Percentiles rank a stretch among this genome's conserved stretches.
phyloP scores from a whole-genome alignment of 2,888 invertebrate species.

The Pseudolycoriella hygida region DNA sequence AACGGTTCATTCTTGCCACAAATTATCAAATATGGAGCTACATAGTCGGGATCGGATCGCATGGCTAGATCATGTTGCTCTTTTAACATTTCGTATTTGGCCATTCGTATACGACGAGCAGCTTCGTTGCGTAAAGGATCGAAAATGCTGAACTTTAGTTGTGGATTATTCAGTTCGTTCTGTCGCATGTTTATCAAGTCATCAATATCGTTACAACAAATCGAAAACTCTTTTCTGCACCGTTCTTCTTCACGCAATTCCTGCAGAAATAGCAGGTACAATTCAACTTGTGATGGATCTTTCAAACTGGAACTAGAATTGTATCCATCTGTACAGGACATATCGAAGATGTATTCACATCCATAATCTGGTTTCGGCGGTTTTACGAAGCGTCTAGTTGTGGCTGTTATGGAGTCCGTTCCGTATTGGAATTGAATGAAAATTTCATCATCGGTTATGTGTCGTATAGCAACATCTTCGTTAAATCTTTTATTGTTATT shows the following conservation, averaged over 20 bases:
- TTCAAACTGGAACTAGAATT: conserved; percentile 30
- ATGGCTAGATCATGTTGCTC: conserved; percentile 30
- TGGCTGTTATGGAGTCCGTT: conserved; percentile 23
- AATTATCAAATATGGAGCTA: conserved; percentile 39
- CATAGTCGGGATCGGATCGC: conserved; percentile 34
- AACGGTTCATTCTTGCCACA: conserved; percentile 23
- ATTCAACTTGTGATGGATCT: conserved; percentile 39
- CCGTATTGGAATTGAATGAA: conserved; percentile 25
- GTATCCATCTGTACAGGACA: conserved; percentile 44
- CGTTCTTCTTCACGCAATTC: conserved; percentile 44
- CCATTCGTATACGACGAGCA: conserved; percentile 30
- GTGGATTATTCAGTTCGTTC: conserved; percentile 31
- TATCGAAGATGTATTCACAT: conserved; percentile 42
- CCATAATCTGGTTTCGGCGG: conserved; percentile 54
- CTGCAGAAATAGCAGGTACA: conserved; percentile 42
- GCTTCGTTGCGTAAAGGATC: conserved; percentile 36
- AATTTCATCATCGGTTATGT: conserved; percentile 35
- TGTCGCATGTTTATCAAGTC: conserved; percentile 30
- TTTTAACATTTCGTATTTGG: conserved; percentile 23
- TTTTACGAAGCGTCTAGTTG: conserved; percentile 44
- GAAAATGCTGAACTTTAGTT: conserved; percentile 34
- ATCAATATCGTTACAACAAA: conserved; percentile 23
- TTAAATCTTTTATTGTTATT: conserved; percentile 35
- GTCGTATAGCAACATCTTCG: conserved; percentile 44
- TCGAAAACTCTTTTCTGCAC: conserved; percentile 35